Evolutionary conservation across 2,113 vertebrate species (phyloP).

Genomic region (Paralichthys olivaceus): DNA sequence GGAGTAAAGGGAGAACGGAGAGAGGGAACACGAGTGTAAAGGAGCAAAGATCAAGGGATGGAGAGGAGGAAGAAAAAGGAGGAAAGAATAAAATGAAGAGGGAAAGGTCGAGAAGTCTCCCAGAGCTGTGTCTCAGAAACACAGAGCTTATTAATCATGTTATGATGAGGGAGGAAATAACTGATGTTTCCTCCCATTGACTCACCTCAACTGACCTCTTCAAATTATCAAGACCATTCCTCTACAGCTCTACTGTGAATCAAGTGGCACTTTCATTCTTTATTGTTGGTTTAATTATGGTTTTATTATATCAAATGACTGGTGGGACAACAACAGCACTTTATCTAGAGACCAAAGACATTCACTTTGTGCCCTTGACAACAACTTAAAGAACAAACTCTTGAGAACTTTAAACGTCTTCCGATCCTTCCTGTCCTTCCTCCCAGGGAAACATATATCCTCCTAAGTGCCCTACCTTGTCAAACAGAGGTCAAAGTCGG

Average conservation of each 20-base stretch:
- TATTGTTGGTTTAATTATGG: neutral
- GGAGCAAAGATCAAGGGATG: slow-evolving; percentile 24
- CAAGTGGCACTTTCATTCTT: neutral
- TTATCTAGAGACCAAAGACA: neutral
- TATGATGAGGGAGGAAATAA: slow-evolving; percentile 34
- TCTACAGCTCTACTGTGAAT: neutral
- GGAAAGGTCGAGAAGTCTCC: slow-evolving; percentile 23
- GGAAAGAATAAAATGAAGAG: slow-evolving; percentile 11
- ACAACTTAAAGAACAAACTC: slow-evolving; percentile 11
- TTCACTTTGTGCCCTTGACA: slow-evolving; percentile 2
- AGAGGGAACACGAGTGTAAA: neutral
- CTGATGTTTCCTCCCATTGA: slow-evolving; percentile 17
- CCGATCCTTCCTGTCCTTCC: neutral
- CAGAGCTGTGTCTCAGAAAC: slow-evolving; percentile 9
- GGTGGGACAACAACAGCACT: neutral
- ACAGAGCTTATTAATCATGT: slow-evolving; percentile 51
- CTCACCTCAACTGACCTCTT: slow-evolving; percentile 7
- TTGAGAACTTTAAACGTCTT: slow-evolving; percentile 12
- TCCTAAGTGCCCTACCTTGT: slow-evolving; percentile 12
- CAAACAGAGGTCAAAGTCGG: slow-evolving; percentile 43
- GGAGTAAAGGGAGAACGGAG: neutral
- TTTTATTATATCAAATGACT: neutral
- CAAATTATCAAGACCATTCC: slow-evolving; percentile 1
- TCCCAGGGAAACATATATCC: slow-evolving; percentile 30
- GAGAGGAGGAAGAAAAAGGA: slow-evolving; percentile 1